Percentiles rank a stretch among this genome's conserved stretches.
These are phyloP conservation scores for Drosophila anceps DNA, from an alignment of 2,888 invertebrate genomes.

Conservation along the genomic window DNA sequence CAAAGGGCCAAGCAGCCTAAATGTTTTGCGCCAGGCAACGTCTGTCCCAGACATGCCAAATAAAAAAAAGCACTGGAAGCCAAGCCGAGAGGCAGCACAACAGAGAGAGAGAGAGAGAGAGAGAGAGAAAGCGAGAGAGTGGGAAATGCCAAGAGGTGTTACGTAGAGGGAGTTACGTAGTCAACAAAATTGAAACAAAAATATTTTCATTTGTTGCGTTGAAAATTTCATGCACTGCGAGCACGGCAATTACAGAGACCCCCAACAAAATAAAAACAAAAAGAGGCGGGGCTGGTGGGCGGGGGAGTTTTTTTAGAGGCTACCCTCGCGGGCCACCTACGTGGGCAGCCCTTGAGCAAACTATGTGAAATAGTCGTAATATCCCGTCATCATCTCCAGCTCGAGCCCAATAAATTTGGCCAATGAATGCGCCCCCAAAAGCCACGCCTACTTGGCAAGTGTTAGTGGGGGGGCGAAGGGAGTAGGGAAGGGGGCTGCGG, in stretches of 20 bases:
- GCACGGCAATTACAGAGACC: slow-evolving; percentile 68
- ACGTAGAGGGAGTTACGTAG: slow-evolving; percentile 10
- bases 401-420: slow-evolving; percentile 49
- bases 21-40: slow-evolving; percentile 53
- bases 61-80: slow-evolving; percentile 50
- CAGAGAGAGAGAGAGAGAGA: background rate
- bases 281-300: background rate
- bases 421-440: slow-evolving; percentile 52
- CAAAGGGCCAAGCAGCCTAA: slow-evolving; percentile 75
- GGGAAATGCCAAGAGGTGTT: slow-evolving; percentile 10
- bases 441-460: slow-evolving; percentile 36
- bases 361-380: slow-evolving; percentile 58
- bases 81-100: slow-evolving; percentile 26
- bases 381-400: slow-evolving; percentile 51
- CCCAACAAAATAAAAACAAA: slow-evolving; percentile 1
- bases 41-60: slow-evolving; percentile 49
- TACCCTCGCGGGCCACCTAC: background rate
- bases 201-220: slow-evolving; percentile 73
- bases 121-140: background rate
- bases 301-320: background rate
- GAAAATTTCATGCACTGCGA: slow-evolving; percentile 71
- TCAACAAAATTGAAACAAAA: slow-evolving; percentile 35
- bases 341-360: slow-evolving; percentile 25
- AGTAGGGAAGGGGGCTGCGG: background rate
- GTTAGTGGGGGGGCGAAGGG: background rate